A percentile compares a stretch with the other conserved stretches of the same genome.
phyloP scores from a whole-genome alignment of 2,888 invertebrate genomes.

The Ormyrus rosae region DNA sequence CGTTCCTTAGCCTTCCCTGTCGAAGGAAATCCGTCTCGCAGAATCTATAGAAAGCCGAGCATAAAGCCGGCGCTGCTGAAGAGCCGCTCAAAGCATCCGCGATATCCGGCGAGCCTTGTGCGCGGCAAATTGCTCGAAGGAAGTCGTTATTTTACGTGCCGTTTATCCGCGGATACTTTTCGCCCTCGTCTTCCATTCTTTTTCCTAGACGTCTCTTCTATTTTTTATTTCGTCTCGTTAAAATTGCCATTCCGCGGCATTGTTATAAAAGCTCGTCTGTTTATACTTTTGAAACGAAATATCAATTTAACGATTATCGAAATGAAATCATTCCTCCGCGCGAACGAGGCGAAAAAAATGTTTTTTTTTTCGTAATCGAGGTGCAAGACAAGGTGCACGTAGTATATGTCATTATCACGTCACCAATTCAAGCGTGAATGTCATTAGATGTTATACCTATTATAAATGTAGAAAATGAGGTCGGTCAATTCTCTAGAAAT shows the following conservation, averaged over 20 bases:
- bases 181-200: no score
- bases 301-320: no score
- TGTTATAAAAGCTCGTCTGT: no score
- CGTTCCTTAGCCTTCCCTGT: conserved; percentile 36
- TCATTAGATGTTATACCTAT: not conserved
- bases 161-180: no score
- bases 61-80: conserved; percentile 63
- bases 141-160: conserved; percentile 45
- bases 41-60: conserved; percentile 67
- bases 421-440: not conserved
- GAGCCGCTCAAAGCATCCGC: conserved; percentile 45
- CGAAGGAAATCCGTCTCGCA: conserved; percentile 71
- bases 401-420: not conserved
- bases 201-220: no score
- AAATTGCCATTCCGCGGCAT: no score
- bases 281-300: no score
- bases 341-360: no score
- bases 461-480: conserved; percentile 8
- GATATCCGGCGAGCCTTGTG: conserved; percentile 43
- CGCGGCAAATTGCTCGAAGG: conserved; percentile 52
- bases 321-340: no score
- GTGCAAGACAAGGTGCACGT: no score
- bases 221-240: no score
- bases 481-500: conserved; percentile 8
- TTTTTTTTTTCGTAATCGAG: no score